Base-by-base conservation (phyloP, 1,140 invertebrate species). In the Cepaea nemoralis region DNA sequence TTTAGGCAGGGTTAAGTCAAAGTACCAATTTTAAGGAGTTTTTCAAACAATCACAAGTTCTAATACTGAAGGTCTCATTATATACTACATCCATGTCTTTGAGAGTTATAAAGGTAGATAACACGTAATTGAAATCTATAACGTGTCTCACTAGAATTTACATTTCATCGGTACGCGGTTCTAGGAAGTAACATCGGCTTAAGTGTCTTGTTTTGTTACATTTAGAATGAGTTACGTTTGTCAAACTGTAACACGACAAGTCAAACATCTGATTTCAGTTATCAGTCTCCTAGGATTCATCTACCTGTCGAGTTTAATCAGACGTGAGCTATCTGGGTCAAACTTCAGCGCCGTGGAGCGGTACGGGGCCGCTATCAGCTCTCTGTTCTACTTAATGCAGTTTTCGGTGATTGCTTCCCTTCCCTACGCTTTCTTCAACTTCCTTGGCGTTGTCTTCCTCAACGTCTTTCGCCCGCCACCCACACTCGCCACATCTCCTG, bases 401-500 rank as follows among this genome's bases (percentile, higher is more conserved):
- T 80, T 85, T 67, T 78, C 88, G 35, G 84, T 85, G 0, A 73
- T 89, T 14, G 74, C 86, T 48, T 85, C 86, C 5, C 50, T 88
- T 22, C 85, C 85, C 16, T 76, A 86, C 69, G 83, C 83, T 27
- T 77, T 89, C n/a, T 85, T 83, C 45, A 88, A 87, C 79, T 87
- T 86, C 77, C 75, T 86, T 14, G 87, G 86, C 31, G 73, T 99
- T 40, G 94, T 96, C 42, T 93, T 97, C 80, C 99, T 97, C 91
- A 99, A 99, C 93, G 95, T 96, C 75, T 99, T 99, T 91, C 96
- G 96, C 48, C 96, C 97, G 83, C 97, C 97, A 92, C 96, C 98
- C 12, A 93, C 94, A 79, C 92, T 98, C 3, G 97, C 97, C 91
- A 95, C 95, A 16, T 97, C 96, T 0, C 97, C 96, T 19, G 91